phyloP scores from a whole-genome alignment of 2,888 invertebrate species.

The Siphlonurus alternatus region DNA sequence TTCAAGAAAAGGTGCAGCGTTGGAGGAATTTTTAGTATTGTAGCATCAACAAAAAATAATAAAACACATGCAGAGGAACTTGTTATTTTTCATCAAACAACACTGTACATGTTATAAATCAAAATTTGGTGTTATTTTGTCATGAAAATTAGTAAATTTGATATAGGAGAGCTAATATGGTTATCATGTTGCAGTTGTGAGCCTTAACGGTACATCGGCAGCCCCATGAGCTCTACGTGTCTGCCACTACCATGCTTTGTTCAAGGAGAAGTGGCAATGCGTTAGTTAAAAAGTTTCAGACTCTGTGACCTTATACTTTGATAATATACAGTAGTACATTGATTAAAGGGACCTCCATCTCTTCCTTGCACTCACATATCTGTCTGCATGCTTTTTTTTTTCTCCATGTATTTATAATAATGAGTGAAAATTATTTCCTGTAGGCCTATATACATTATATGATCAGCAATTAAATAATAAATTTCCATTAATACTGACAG shows the following conservation, averaged over 20 bases:
- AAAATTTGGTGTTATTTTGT: no score
- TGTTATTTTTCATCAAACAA: no score
- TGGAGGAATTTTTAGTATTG: no score
- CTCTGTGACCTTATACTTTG: background rate
- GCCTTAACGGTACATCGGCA: background rate
- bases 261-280: background rate
- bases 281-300: background rate
- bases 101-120: no score
- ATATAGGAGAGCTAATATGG: background rate
- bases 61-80: no score
- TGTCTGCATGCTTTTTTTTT: background rate
- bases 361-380: background rate
- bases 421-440: no score
- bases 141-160: no score
- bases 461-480: no score
- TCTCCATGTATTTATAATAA: no score
- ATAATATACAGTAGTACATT: background rate
- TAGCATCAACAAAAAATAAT: no score
- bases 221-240: background rate
- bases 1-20: no score
- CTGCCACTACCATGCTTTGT: background rate
- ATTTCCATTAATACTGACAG: no score
- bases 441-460: background rate
- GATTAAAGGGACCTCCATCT: background rate
- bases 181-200: background rate